A percentile compares a stretch with the other conserved stretches of the same genome.
phyloP scores from a whole-genome alignment of 2,888 invertebrate species.

The Adelognathus sp. region DNA sequence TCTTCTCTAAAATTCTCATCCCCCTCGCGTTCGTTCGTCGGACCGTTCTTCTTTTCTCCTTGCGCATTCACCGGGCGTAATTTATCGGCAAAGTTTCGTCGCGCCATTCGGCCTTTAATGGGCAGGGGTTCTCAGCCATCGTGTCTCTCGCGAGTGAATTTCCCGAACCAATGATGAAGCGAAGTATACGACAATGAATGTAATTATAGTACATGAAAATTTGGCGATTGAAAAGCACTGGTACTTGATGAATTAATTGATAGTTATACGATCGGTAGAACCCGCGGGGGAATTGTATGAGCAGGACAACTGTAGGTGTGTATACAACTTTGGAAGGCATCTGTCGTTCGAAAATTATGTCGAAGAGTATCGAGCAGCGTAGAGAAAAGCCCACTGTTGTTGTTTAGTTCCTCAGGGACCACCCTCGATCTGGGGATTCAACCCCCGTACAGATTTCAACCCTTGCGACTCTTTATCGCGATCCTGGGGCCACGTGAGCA shows the following conservation, averaged over 20 bases:
- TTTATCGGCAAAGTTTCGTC: constrained; percentile 67
- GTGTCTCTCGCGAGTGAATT: constrained; percentile 12
- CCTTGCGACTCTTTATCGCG: constrained; percentile 45
- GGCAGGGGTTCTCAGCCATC: constrained; percentile 59
- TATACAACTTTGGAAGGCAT: constrained; percentile 23
- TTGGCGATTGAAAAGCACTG: constrained; percentile 55
- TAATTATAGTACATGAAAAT: constrained; percentile 3
- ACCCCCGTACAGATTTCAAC: constrained; percentile 45
- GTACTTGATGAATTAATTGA: constrained; percentile 61
- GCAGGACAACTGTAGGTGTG: background rate
- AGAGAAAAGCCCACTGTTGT: constrained; percentile 21
- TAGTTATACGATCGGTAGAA: constrained; percentile 61
- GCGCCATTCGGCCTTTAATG: constrained; percentile 63
- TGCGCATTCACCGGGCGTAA: constrained; percentile 61
- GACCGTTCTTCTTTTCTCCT: constrained; percentile 51
- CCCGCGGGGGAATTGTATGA: constrained; percentile 45
- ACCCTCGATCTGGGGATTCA: constrained; percentile 31
- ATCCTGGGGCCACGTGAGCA: constrained; percentile 33
- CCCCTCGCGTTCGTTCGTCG: constrained; percentile 26
- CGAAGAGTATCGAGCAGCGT: constrained; percentile 17
- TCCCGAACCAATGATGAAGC: constrained; percentile 5
- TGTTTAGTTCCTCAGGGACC: constrained; percentile 20
- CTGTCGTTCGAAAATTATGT: constrained; percentile 40
- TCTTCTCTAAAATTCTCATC: constrained; percentile 39
- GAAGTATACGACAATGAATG: background rate